phyloP scores from a whole-genome alignment of 2,113 vertebrate genomes.

The Pluvianellus socialis region DNA sequence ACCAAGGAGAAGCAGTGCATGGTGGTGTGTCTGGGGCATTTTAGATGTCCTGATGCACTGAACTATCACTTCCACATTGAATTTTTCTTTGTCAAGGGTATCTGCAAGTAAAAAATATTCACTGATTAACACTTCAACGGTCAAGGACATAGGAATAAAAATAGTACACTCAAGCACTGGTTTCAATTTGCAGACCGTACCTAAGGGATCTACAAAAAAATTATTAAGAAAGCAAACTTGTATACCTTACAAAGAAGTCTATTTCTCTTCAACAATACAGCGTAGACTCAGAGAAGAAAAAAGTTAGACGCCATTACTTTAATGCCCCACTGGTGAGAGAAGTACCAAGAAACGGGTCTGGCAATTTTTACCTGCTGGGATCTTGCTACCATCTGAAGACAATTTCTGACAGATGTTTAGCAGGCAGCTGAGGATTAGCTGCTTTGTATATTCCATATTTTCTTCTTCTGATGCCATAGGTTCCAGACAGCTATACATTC shows the following conservation, averaged over 20 bases:
- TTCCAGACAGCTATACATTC: slow-evolving; percentile 82
- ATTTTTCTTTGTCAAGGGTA: slow-evolving; percentile 89
- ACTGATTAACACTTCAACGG: not conserved
- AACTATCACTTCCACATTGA: slow-evolving; percentile 94
- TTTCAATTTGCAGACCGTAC: not conserved
- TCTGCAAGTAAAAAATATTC: slow-evolving; percentile 65
- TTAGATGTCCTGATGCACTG: slow-evolving; percentile 89
- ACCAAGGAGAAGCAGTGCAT: slow-evolving; percentile 90
- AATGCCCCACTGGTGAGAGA: not conserved
- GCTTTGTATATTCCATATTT: slow-evolving; percentile 92
- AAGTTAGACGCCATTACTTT: not conserved
- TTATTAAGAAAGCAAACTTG: not conserved
- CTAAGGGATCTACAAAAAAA: not conserved
- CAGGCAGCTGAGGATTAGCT: slow-evolving; percentile 91
- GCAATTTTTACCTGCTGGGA: slow-evolving; percentile 75
- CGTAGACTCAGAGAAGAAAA: not conserved
- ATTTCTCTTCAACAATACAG: not conserved
- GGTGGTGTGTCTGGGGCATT: slow-evolving; percentile 95
- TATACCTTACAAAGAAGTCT: not conserved
- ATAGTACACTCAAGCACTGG: not conserved
- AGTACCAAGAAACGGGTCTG: not conserved
- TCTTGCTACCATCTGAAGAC: slow-evolving; percentile 74
- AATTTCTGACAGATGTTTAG: slow-evolving; percentile 87
- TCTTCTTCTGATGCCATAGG: slow-evolving; percentile 65
- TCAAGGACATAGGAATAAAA: not conserved